Conservation (phyloP, 2,113 vertebrate genomes). For the Pica pica region DNA sequence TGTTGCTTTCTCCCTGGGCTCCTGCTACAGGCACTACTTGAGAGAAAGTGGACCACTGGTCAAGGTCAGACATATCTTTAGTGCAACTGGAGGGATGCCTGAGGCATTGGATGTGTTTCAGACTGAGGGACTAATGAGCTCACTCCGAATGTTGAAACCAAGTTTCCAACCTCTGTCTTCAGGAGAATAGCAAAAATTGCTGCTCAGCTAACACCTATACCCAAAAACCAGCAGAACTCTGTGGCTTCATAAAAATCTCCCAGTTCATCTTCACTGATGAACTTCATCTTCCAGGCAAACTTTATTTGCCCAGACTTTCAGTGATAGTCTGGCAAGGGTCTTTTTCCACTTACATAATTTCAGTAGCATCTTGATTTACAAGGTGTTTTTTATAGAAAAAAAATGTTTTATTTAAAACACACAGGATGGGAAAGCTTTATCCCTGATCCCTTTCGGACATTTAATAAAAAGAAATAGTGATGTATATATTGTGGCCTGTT, state of each 20-base stretch:
- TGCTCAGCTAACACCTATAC: not conserved
- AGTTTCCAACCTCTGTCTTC: not conserved
- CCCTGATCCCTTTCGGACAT: not conserved
- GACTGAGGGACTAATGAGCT: not conserved
- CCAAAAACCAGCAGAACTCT: not conserved
- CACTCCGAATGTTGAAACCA: not conserved
- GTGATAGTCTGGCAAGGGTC: not conserved
- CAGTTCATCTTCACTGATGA: not conserved
- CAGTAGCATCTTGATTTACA: not conserved
- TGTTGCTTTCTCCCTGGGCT: not conserved
- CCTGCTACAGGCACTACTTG: not conserved
- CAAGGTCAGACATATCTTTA: not conserved
- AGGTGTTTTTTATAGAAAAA: not conserved
- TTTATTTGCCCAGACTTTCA: not conserved
- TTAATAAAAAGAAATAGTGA: not conserved
- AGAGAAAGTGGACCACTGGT: not conserved
- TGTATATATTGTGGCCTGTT: not conserved
- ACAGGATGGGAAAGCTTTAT: not conserved
- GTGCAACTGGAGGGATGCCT: not conserved
- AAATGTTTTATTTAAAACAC: not conserved
- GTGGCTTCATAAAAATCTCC: not conserved
- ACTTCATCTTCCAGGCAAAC: not conserved
- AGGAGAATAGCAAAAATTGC: not conserved
- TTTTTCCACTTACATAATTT: not conserved
- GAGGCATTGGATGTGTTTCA: not conserved